Percentiles rank a stretch among this genome's conserved stretches.
Evolutionary conservation across 2,888 invertebrate species (phyloP).

Genomic region (Andricus curvator): DNA sequence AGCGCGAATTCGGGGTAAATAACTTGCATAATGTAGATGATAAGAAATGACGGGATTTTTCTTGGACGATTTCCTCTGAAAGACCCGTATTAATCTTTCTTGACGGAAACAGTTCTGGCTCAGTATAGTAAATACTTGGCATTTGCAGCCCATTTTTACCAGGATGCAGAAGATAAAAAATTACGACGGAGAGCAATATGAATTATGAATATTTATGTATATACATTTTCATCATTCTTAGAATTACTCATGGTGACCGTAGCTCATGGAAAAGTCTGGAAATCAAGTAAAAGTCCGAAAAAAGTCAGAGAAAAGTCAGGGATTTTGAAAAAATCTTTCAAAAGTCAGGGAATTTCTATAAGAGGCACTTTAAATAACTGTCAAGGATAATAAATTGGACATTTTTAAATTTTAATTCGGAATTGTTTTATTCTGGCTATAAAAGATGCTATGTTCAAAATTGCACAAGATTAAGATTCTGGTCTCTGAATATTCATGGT

Average conservation of each 20-base stretch:
- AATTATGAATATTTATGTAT: constrained; percentile 1
- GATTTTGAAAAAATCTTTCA: too few relatives aligned
- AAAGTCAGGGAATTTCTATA: too few relatives aligned
- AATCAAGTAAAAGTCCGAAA: too few relatives aligned
- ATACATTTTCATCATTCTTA: neutral
- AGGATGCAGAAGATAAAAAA: neutral
- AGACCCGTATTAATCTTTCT: constrained; percentile 30
- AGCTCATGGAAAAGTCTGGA: too few relatives aligned
- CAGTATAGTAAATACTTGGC: constrained; percentile 16
- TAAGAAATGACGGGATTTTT: constrained; percentile 46
- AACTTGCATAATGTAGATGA: constrained; percentile 47
- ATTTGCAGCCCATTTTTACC: constrained; percentile 1
- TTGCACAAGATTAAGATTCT: too few relatives aligned
- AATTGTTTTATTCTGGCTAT: too few relatives aligned
- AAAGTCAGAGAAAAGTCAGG: too few relatives aligned
- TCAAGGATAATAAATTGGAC: too few relatives aligned
- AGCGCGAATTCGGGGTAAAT: constrained; percentile 38
- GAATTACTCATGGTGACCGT: neutral
- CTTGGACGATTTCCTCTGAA: constrained; percentile 35
- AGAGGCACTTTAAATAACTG: too few relatives aligned
- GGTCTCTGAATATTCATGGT: too few relatives aligned
- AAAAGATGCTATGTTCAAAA: too few relatives aligned
- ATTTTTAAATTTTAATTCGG: too few relatives aligned
- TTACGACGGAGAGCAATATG: neutral
- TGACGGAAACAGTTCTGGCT: constrained; percentile 14